Percentiles rank a stretch among this genome's conserved stretches.
These are phyloP conservation scores for Automeris io DNA, from an alignment of 2,888 invertebrate species.

Conservation along the genomic window DNA sequence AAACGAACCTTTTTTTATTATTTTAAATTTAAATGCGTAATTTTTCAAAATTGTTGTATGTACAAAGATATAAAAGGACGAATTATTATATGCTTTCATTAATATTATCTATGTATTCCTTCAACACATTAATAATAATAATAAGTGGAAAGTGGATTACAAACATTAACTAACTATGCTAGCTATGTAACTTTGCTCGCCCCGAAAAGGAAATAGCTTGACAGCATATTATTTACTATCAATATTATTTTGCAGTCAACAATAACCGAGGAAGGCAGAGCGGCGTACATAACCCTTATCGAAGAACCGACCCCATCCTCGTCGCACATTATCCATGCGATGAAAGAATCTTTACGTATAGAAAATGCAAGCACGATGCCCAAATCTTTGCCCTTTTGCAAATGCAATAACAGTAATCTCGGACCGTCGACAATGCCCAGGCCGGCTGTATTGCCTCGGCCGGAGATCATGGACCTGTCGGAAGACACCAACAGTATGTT, in stretches of 20 bases:
- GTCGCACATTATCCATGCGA: slow-evolving; percentile 34
- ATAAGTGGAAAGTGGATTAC: no score
- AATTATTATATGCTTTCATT: no score
- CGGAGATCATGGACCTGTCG: not conserved
- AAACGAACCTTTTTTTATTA: no score
- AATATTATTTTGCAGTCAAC: slow-evolving; percentile 84
- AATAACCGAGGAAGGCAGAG: slow-evolving; percentile 91
- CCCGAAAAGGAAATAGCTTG: no score
- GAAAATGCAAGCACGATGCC: slow-evolving; percentile 22
- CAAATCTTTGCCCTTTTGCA: slow-evolving; percentile 11
- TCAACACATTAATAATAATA: no score
- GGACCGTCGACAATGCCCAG: slow-evolving; percentile 23
- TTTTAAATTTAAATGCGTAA: no score
- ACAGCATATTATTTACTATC: no score
- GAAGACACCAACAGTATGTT: not conserved
- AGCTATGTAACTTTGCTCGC: no score
- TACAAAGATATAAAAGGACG: no score
- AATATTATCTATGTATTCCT: no score
- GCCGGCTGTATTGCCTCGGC: slow-evolving; percentile 13
- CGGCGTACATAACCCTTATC: slow-evolving; percentile 94
- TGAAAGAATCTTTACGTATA: slow-evolving; percentile 20
- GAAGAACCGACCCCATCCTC: slow-evolving; percentile 79
- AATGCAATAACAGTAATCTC: not conserved
- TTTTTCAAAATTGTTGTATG: no score
- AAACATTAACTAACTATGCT: no score